Base-by-base conservation (phyloP, 1,140 invertebrate genomes). In the Drosophila pseudoobscura region DNA sequence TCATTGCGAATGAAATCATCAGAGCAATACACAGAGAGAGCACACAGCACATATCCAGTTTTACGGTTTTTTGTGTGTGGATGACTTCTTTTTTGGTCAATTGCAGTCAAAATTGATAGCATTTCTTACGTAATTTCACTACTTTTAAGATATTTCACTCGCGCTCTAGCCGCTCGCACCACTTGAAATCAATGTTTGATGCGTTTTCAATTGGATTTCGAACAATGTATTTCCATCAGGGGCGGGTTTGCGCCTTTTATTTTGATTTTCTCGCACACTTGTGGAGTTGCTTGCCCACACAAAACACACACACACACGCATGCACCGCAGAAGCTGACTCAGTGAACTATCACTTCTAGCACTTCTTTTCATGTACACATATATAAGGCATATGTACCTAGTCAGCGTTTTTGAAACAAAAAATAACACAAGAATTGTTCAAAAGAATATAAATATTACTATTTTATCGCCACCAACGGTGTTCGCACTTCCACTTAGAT, bases 221-320 rank as follows among this genome's bases (percentile, higher is more conserved):
- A 44, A 52, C 50, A 56, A 75, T 78, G 60, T 78, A 78, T 51
- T 82, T 82, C 83, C 82, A 87, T 87, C 78, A 87, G 82, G 79
- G 82, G 58, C 72, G 61, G 39, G 52, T 63, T 58, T 44, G 26
- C 39, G 52, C 49, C 20, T 73, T 74, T 87, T 88, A 88, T 87
- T 87, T 87, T 88, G 83, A 88, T 84, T 78, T 88, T 72, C 75
- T 71, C 78, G 62, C 82, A 85, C 82, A 87, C 82, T 87, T 87
- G 82, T 87, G 82, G 82, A 87, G 82, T 82, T 78, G 44, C 53
- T 55, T 35, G 44, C 55, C 17, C 71, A 70, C 49, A 26, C 51
- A 58, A 44, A 22, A 41, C 47, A 35, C 45, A 24, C 41, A 24
- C 41, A 49, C n/a, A 39, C 17, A 47, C 41, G 50, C 29, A 20